Evolutionary conservation across 2,888 invertebrate species (phyloP).

Genomic region (Phorcus lineatus): DNA sequence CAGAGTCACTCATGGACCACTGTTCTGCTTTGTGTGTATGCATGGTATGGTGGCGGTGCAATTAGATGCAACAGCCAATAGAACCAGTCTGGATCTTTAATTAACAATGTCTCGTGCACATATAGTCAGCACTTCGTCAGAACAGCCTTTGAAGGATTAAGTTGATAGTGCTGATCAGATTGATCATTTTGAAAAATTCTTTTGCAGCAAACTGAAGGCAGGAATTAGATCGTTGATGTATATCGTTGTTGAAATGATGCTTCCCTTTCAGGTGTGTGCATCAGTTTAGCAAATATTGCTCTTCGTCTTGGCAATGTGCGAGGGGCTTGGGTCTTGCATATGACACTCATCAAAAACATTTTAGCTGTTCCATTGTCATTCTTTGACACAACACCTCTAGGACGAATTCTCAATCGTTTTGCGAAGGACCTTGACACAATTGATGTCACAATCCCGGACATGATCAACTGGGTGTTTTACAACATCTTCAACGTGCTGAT

Average conservation of each 20-base stretch:
- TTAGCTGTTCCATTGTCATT: slow-evolving; percentile 66
- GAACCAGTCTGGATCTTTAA: too few relatives aligned
- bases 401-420: slow-evolving; percentile 69
- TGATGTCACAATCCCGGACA: slow-evolving; percentile 56
- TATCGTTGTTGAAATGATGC: not conserved
- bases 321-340: slow-evolving; percentile 57
- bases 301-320: slow-evolving; percentile 49
- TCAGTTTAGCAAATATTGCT: slow-evolving; percentile 36
- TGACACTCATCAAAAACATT: slow-evolving; percentile 51
- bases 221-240: too few relatives aligned
- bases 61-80: too few relatives aligned
- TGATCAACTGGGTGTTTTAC: slow-evolving; percentile 30
- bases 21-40: too few relatives aligned
- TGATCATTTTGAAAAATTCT: too few relatives aligned
- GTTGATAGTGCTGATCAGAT: too few relatives aligned
- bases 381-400: slow-evolving; percentile 70
- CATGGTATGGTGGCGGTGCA: too few relatives aligned
- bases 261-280: slow-evolving; percentile 43
- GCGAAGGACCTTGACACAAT: slow-evolving; percentile 70
- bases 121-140: too few relatives aligned
- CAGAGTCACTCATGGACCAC: too few relatives aligned
- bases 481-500: slow-evolving; percentile 39
- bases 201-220: too few relatives aligned
- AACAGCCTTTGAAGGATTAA: too few relatives aligned
- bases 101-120: too few relatives aligned